Conservation (phyloP, 2,113 vertebrate species). For the Xenus cinereus region DNA sequence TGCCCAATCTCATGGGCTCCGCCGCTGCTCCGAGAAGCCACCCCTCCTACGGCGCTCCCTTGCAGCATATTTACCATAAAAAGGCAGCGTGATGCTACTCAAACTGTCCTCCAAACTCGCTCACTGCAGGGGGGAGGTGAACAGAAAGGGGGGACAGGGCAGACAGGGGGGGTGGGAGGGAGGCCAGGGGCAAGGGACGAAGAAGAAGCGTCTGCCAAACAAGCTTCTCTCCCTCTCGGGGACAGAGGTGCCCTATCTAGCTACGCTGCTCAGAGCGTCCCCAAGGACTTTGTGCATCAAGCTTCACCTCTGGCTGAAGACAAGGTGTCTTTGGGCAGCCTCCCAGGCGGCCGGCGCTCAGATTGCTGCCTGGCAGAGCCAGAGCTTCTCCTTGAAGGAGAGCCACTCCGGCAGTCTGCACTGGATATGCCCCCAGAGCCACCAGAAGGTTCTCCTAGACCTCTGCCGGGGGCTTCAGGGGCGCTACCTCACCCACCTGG, state of each 20-base stretch:
- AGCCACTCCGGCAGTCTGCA: not conserved
- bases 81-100: not conserved
- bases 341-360: not conserved
- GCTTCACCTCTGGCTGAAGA: constrained; percentile 50
- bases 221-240: not conserved
- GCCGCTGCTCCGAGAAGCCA: not conserved
- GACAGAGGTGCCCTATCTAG: not conserved
- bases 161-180: not conserved
- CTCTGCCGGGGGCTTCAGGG: not conserved
- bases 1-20: not conserved
- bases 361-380: constrained; percentile 20
- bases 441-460: not conserved
- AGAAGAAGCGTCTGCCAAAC: not conserved
- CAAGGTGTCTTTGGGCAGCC: constrained; percentile 32
- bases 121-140: not conserved
- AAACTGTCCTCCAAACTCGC: not conserved
- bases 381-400: not conserved
- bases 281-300: constrained; percentile 24
- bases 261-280: not conserved
- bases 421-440: constrained; percentile 21
- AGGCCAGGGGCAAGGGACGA: not conserved
- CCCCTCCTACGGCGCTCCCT: not conserved
- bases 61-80: constrained; percentile 34
- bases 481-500: not conserved
- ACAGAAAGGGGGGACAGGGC: not conserved